These are phyloP conservation scores for Elegia similella DNA, from an alignment of 2,888 invertebrate genomes.

Conservation along the genomic window DNA sequence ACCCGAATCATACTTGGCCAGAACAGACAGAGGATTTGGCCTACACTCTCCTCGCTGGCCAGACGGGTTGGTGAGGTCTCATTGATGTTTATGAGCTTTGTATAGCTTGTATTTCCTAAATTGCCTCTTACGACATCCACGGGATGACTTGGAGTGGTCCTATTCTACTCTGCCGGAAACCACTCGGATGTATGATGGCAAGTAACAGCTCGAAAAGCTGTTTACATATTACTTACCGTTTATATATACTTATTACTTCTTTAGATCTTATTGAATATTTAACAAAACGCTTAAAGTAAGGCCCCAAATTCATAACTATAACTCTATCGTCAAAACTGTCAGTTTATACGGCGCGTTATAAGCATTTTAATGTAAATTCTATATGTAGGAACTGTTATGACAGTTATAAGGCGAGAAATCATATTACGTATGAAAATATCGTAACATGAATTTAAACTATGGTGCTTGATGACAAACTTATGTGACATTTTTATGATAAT, in stretches of 20 bases:
- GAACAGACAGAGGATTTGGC: too few relatives aligned
- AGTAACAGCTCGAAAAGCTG: too few relatives aligned
- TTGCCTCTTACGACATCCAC: too few relatives aligned
- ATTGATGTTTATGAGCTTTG: too few relatives aligned
- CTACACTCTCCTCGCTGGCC: too few relatives aligned
- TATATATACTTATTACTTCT: not conserved
- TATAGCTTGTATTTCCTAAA: too few relatives aligned
- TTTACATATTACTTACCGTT: too few relatives aligned
- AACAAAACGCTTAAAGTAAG: not conserved
- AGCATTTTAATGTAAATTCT: conserved; percentile 2
- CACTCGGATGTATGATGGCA: too few relatives aligned
- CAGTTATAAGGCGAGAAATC: conserved; percentile 4
- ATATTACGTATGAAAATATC: conserved; percentile 27
- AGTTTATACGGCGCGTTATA: not conserved
- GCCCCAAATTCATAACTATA: not conserved
- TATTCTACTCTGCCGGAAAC: too few relatives aligned
- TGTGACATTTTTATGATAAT: conserved; percentile 31
- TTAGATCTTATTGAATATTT: not conserved
- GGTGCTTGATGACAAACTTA: conserved; percentile 48
- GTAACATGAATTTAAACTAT: conserved; percentile 47
- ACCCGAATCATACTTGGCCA: too few relatives aligned
- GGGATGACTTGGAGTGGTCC: too few relatives aligned
- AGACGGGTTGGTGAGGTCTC: too few relatives aligned
- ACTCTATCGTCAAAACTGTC: conserved; percentile 27
- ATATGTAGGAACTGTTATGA: conserved; percentile 1